Evolutionary conservation across 2,888 invertebrate species (phyloP).

Genomic region (Gortyna flavago): DNA sequence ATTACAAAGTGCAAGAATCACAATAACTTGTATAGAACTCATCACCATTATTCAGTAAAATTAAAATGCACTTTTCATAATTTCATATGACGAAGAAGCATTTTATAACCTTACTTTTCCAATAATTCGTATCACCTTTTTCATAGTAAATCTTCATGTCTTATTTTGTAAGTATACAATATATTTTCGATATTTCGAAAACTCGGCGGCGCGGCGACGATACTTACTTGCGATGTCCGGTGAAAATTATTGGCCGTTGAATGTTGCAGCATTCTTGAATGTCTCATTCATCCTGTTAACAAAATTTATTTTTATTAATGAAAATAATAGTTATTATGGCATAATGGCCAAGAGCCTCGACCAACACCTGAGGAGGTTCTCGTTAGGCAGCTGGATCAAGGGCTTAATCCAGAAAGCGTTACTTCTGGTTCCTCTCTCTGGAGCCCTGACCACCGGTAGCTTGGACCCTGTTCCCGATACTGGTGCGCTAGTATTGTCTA

Average conservation of each 20-base stretch:
- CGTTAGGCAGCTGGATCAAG: too few relatives aligned
- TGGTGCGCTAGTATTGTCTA: too few relatives aligned
- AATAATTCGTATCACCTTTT: constrained; percentile 10
- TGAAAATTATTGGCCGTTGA: constrained; percentile 6
- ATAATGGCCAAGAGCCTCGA: background rate
- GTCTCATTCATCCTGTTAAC: constrained; percentile 31
- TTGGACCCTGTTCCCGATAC: background rate
- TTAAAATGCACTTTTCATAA: background rate
- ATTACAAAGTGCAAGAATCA: constrained; percentile 4
- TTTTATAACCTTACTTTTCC: background rate
- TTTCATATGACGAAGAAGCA: background rate
- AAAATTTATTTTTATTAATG: constrained; percentile 12
- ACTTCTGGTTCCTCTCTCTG: background rate
- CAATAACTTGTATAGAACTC: background rate
- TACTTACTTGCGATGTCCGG: constrained; percentile 30
- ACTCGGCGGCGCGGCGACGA: background rate
- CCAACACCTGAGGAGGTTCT: background rate
- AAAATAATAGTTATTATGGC: background rate
- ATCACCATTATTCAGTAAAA: background rate
- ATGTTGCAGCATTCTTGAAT: constrained; percentile 24
- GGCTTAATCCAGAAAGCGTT: background rate
- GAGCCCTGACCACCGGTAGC: background rate
- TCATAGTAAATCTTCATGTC: constrained; percentile 5
- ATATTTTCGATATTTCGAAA: constrained; percentile 31
- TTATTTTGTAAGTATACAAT: constrained; percentile 18